Evolutionary conservation across 1,140 invertebrate species (phyloP).

Genomic region (Psix sp.): DNA sequence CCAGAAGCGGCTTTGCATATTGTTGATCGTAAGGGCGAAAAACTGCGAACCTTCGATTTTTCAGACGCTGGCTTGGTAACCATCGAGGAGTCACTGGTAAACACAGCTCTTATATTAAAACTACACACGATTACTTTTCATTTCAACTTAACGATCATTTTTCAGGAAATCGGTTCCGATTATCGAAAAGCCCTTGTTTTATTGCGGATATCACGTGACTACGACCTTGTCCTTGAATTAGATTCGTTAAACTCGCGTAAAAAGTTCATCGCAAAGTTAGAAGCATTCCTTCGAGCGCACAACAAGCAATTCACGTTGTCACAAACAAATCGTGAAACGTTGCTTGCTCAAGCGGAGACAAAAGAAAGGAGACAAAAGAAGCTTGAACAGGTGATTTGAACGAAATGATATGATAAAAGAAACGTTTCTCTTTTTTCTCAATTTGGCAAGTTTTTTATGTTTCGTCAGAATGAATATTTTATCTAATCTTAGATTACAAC

Average conservation of each 20-base stretch:
- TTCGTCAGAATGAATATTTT: too few relatives aligned
- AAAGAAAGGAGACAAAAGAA: conserved; percentile 95
- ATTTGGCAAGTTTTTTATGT: too few relatives aligned
- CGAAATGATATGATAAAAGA: too few relatives aligned
- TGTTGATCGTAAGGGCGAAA: conserved; percentile 92
- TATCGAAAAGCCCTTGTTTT: conserved; percentile 90
- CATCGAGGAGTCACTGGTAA: conserved; percentile 85
- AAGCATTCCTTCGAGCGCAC: conserved; percentile 87
- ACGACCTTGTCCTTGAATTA: conserved; percentile 97
- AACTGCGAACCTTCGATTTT: conserved; percentile 88
- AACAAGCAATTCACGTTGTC: conserved; percentile 86
- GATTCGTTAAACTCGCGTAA: conserved; percentile 87
- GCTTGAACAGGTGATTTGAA: conserved; percentile 83
- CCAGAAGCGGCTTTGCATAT: conserved; percentile 89
- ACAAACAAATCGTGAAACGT: conserved; percentile 85
- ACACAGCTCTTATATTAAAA: too few relatives aligned
- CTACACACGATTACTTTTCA: too few relatives aligned
- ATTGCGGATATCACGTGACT: conserved; percentile 92
- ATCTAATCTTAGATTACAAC: background rate
- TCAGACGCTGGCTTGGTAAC: conserved; percentile 85
- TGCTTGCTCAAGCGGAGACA: conserved; percentile 96
- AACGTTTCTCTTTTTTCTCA: too few relatives aligned
- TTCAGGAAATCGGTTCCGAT: conserved; percentile 83
- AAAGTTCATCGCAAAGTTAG: conserved; percentile 94
- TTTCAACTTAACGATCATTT: conserved; percentile 22